Percentiles rank a stretch among this genome's conserved stretches.
Evolutionary conservation across 2,797 vertebrate genomes (phyloP).

Genomic region (Calcarius lapponicus): DNA sequence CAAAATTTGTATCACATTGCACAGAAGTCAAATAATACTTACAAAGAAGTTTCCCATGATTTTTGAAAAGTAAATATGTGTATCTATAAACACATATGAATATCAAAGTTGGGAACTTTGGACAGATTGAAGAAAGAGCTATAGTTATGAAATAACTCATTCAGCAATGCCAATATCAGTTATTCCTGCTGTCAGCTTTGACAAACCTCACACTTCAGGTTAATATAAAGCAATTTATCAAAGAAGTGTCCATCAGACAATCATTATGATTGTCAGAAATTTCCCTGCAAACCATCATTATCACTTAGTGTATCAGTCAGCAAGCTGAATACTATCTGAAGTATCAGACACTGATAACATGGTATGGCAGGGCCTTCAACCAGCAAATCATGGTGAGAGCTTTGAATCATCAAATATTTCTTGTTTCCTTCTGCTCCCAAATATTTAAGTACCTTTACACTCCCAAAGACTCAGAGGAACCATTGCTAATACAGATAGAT

Average conservation of each 20-base stretch:
- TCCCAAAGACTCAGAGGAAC: background rate
- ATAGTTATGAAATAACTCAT: background rate
- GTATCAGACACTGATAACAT: background rate
- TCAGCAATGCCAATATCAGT: background rate
- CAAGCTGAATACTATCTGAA: background rate
- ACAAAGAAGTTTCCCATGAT: background rate
- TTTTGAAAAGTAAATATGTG: background rate
- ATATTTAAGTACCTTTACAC: background rate
- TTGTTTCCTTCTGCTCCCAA: background rate
- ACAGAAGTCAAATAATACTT: background rate
- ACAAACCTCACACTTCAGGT: constrained; percentile 8
- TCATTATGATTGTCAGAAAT: constrained; percentile 41
- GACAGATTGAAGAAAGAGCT: background rate
- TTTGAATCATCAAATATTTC: background rate
- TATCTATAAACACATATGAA: background rate
- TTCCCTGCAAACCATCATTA: constrained; percentile 24
- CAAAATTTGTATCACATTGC: background rate
- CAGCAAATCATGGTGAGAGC: background rate
- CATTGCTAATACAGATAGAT: background rate
- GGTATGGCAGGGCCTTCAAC: background rate
- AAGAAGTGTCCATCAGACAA: constrained; percentile 19
- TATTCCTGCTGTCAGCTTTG: background rate
- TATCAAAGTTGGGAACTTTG: background rate
- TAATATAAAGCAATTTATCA: constrained; percentile 35
- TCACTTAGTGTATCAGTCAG: constrained; percentile 3